Evolutionary conservation across 1,140 invertebrate species (phyloP), one percentile per base, ranked within the genome.

Genomic region (Anadara kagoshimensis): DNA sequence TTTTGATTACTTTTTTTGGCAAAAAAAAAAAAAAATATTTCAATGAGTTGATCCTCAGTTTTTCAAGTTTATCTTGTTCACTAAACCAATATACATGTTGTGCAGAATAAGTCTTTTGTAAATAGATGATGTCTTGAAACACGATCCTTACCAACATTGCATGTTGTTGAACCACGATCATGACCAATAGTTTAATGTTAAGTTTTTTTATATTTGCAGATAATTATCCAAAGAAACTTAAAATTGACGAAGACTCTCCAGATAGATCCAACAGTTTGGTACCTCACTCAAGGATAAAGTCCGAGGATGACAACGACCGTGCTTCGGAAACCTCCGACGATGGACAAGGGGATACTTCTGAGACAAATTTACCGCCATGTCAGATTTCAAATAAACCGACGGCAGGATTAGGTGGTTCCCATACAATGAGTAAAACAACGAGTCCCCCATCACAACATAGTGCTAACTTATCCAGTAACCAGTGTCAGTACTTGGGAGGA

Each of bases 301-400:
- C 78, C 24, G 76, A 80, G 24, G 69, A 76, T n/a, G 79, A 75
- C 51, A 78, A 67, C 22, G 80, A 81, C 43, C 57, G 57, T n/a
- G 67, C 75, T 14, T 74, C 75, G 14, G 75, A 78, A 14, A 58
- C 59, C 18, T 74, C 75, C 16, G 62, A 77, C 7, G 76, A 80
- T 14, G 59, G 44, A 14, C 75, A 71, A 20, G 49, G 41, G 41
- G 79, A 78, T 53, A 44, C 59, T 53, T 24, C 71, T 5, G 81
- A 82, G 54, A 49, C 66, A 7, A 78, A 82, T 2, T 56, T 83
- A 12, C 61, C 66, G 10, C 69, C 80, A 14, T 81, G 79, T 57
- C 75, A 76, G 36, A 54, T 36, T 36, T 36, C 29, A 36, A 36
- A 57, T 12, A 76, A 76, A 59, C 67, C 65, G 43, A 67, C 74